A percentile compares a stretch with the other conserved stretches of the same genome.
These are phyloP conservation scores for Drosophila nikananu DNA, from an alignment of 1,140 invertebrate genomes.

Conservation along the genomic window DNA sequence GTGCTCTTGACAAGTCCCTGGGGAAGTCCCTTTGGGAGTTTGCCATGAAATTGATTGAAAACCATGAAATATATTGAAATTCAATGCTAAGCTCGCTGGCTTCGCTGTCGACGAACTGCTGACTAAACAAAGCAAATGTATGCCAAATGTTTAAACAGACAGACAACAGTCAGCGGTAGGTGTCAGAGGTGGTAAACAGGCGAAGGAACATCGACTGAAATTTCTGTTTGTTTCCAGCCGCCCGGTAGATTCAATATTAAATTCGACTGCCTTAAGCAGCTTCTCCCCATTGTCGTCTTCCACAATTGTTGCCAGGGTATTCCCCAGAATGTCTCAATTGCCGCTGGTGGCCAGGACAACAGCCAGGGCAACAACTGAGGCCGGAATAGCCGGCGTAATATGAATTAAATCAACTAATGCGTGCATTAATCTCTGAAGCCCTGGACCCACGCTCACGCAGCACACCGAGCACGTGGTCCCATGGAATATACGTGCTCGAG, in stretches of 20 bases:
- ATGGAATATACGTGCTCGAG: conserved; percentile 81
- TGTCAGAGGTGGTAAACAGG: conserved; percentile 8
- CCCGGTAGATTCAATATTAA: conserved; percentile 38
- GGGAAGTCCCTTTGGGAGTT: conserved; percentile 56
- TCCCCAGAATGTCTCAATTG: conserved; percentile 82
- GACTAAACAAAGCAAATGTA: conserved; percentile 52
- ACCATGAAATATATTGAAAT: conserved; percentile 82
- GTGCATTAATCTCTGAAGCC: conserved; percentile 84
- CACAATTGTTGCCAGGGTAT: conserved; percentile 63
- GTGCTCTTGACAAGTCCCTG: conserved; percentile 71
- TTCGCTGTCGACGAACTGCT: conserved; percentile 1
- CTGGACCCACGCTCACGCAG: conserved; percentile 51
- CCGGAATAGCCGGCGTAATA: conserved; percentile 55
- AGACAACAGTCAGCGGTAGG: conserved; percentile 22
- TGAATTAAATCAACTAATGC: conserved; percentile 85
- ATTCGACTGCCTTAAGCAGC: conserved; percentile 40
- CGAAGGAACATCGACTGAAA: not conserved
- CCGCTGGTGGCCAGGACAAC: conserved; percentile 59
- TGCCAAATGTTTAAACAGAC: conserved; percentile 53
- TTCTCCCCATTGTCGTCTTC: not conserved
- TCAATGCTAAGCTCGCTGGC: conserved; percentile 60
- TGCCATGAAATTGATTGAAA: conserved; percentile 80
- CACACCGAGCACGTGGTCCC: conserved; percentile 77
- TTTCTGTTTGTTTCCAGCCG: conserved; percentile 31
- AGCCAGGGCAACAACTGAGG: conserved; percentile 1